Base-by-base conservation (phyloP, 2,888 invertebrate species). In the Heterodera filipjevi region DNA sequence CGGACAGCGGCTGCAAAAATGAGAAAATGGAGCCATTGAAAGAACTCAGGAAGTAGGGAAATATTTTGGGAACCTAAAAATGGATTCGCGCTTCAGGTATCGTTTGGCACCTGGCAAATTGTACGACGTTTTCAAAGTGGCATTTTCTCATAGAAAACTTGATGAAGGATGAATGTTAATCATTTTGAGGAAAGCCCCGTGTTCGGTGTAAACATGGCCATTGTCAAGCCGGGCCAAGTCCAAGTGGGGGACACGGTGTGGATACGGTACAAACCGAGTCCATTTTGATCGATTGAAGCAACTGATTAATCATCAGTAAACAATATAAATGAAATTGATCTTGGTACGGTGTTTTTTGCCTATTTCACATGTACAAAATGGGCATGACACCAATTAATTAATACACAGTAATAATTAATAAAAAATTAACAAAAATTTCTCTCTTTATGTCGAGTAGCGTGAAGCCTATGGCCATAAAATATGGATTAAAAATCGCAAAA, bases 131-230 rank as follows among this genome's bases (percentile, higher is more conserved):
- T 81, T 66, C 76, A 75, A 71, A n/a, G 75, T 59, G 30, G n/a
- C n/a, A n/a, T 3, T 49, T 49, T 14, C 0, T 49, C 10, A 49
- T 14, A 49, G 3, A 19, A 19, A 14, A 14, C 14, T 27, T 10
- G 14, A 8, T 2, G 27, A n/a, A 12, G 0, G 19, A 27, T 39
- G 16, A 70, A n/a, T n/a, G n/a, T 75, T 74, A 22, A 30, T 49
- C 19, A n/a, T n/a, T 82, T 78, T 46, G 53, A 83, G 71, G 73
- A 83, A 59, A 76, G 72, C 39, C 83, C 83, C 44, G 71, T 83
- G 0, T 83, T 83, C 66, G 83, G 83, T 6, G 83, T 83, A 5
- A 78, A 84, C 53, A 78, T 83, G 83, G 81, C 77, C 10, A 66
- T 84, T n/a, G n/a, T 75, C 6, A 78, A 79, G 64, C 70, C 75